A percentile compares a stretch with the other conserved stretches of the same genome.
Conservation (phyloP, 1,140 invertebrate genomes). For the Mylabris phalerata region DNA sequence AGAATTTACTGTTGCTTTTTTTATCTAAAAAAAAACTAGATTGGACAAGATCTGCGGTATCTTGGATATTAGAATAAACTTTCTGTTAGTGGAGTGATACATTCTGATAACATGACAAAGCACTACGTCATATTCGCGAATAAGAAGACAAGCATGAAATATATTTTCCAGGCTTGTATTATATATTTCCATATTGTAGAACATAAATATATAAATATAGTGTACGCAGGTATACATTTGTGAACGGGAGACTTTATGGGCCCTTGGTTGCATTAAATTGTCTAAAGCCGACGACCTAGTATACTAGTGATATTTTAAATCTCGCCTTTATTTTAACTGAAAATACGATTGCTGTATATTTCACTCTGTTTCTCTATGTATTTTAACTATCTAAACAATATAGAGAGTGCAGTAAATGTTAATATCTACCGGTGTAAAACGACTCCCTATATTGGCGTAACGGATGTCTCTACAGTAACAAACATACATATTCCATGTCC, state of each 20-base stretch:
- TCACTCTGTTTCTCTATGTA: background rate
- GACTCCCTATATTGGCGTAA: conserved; percentile 14
- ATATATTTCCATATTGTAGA: conserved; percentile 37
- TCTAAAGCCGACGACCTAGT: conserved; percentile 19
- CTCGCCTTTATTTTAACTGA: conserved; percentile 29
- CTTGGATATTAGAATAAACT: conserved; percentile 12
- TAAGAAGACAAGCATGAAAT: conserved; percentile 20
- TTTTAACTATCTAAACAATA: no score
- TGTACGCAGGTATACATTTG: conserved; percentile 30
- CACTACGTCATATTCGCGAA: conserved; percentile 28
- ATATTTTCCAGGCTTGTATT: conserved; percentile 31
- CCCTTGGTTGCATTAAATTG: conserved; percentile 33
- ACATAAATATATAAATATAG: conserved; percentile 38
- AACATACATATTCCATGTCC: conserved; percentile 9
- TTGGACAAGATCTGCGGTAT: no score
- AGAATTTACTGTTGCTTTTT: no score
- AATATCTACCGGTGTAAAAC: conserved; percentile 15
- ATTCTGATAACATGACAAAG: conserved; percentile 31
- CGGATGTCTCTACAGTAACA: conserved; percentile 11
- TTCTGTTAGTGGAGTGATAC: conserved; percentile 19
- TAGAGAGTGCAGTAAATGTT: conserved; percentile 3
- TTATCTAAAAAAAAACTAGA: no score
- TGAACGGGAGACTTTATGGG: conserved; percentile 28
- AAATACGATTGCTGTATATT: conserved; percentile 23
- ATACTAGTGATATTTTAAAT: conserved; percentile 19